Evolutionary conservation across 2,888 invertebrate species (phyloP).

Genomic region (Cinara cedri): DNA sequence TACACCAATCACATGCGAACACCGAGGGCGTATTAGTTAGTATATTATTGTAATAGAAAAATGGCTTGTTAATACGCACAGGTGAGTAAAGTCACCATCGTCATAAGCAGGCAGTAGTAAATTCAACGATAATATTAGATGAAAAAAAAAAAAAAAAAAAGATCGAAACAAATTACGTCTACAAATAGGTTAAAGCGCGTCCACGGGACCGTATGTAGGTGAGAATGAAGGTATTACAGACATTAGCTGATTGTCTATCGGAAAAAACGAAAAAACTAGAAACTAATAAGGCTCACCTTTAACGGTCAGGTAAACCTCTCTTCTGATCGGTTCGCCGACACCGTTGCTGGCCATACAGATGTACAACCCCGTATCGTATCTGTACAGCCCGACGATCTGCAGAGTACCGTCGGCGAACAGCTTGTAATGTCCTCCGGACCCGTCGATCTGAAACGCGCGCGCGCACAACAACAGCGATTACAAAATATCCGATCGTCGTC

Average conservation of each 20-base stretch:
- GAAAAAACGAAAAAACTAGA: no score
- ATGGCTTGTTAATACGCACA: background rate
- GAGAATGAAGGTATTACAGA: no score
- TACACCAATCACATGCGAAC: slow-evolving; percentile 29
- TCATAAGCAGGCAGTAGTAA: background rate
- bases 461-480: background rate
- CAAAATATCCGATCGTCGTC: no score
- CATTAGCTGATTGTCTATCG: no score
- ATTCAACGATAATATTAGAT: background rate
- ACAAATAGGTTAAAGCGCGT: no score
- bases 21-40: background rate
- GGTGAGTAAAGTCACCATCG: background rate
- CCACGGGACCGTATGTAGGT: no score
- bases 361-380: slow-evolving; percentile 83
- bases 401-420: slow-evolving; percentile 75
- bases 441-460: slow-evolving; percentile 70
- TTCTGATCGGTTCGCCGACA: slow-evolving; percentile 72
- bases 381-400: slow-evolving; percentile 80
- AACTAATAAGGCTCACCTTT: slow-evolving; percentile 68
- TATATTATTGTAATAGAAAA: background rate
- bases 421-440: slow-evolving; percentile 74
- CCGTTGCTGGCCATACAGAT: slow-evolving; percentile 84
- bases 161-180: no score
- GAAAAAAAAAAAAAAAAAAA: background rate
- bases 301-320: slow-evolving; percentile 74